These are phyloP conservation scores for Eucidaris tribuloides DNA, from an alignment of 35 echinoderm and acorn worm species.

Conservation along the genomic window DNA sequence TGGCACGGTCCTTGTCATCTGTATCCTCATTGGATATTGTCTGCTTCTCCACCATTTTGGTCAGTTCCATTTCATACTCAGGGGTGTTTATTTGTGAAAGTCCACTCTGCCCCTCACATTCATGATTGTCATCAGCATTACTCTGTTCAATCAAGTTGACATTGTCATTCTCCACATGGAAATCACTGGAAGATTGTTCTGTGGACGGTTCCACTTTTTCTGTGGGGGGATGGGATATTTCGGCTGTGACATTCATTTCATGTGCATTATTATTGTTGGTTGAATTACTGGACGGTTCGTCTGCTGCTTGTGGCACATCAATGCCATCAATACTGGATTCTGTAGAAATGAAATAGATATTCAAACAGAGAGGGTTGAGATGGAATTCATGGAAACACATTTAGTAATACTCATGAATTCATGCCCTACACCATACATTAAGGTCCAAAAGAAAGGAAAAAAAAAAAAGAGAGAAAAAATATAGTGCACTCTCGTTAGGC, in stretches of 20 bases:
- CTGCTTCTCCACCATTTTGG: slow-evolving; percentile 39
- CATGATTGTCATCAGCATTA: neutral
- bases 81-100: slow-evolving; percentile 36
- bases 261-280: slow-evolving; percentile 30
- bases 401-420: too few species aligned
- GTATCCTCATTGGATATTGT: slow-evolving; percentile 10
- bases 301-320: neutral
- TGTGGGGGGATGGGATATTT: neutral
- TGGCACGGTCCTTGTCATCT: slow-evolving; percentile 15
- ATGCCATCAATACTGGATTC: neutral
- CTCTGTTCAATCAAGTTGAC: neutral
- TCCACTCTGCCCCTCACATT: slow-evolving; percentile 2
- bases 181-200: neutral
- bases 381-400: neutral
- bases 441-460: too few species aligned
- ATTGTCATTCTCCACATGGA: neutral
- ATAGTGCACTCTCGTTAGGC: too few species aligned
- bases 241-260: neutral
- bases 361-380: neutral
- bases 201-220: neutral
- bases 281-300: neutral
- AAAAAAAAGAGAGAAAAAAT: too few species aligned
- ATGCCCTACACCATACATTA: too few species aligned
- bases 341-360: neutral
- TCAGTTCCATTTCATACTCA: slow-evolving; percentile 42